phyloP scores from a whole-genome alignment of 2,888 invertebrate genomes.

The Sericinus montela region DNA sequence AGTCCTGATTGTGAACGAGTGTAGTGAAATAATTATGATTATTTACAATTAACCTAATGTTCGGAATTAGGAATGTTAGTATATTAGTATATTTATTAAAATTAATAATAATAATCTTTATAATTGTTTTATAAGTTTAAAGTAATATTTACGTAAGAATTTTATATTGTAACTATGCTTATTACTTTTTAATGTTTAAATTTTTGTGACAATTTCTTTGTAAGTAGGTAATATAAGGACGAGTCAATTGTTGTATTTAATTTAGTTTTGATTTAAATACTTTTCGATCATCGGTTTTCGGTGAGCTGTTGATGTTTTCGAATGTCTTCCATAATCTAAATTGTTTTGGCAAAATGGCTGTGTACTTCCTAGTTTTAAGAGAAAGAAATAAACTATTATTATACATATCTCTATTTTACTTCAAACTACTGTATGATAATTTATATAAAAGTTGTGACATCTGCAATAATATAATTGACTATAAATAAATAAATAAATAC shows the following conservation, averaged over 20 bases:
- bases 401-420: neutral
- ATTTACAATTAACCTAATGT: neutral
- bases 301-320: constrained; percentile 9
- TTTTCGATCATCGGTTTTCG: neutral
- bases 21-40: constrained; percentile 12
- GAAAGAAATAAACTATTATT: constrained; percentile 32
- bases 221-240: constrained; percentile 3
- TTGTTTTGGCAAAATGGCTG: constrained; percentile 60
- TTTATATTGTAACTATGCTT: too few relatives aligned
- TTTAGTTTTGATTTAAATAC: constrained; percentile 1
- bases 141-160: too few relatives aligned
- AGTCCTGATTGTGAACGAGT: constrained; percentile 31
- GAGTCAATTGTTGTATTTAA: constrained; percentile 16
- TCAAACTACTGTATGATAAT: neutral
- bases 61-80: neutral
- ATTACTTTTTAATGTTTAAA: neutral
- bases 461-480: too few relatives aligned
- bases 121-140: neutral
- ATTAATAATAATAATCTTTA: neutral
- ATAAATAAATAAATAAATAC: too few relatives aligned
- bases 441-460: too few relatives aligned
- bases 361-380: constrained; percentile 67
- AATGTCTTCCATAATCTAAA: constrained; percentile 12
- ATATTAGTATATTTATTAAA: too few relatives aligned
- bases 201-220: neutral